Evolutionary conservation across 2,797 vertebrate species (phyloP), one percentile per base, ranked within the genome.

Genomic region (Xenentodon cancila): DNA sequence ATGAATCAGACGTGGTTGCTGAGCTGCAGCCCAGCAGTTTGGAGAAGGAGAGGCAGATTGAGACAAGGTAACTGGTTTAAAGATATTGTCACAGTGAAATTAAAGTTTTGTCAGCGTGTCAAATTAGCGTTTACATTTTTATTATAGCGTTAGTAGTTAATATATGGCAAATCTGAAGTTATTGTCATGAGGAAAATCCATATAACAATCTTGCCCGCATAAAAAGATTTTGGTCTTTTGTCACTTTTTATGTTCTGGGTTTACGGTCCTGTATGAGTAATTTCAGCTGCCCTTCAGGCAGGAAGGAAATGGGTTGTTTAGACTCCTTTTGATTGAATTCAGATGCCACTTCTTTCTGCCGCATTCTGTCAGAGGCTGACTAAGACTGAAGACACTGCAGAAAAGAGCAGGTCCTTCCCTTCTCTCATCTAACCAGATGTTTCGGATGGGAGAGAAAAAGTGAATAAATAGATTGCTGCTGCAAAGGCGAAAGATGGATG

Each of bases 281-380:
- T 68, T 72, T 68, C 52, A 56, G 48, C 64, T 58, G 9, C 47
- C 46, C 50, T 62, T 61, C 37, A 19, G 51, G 46, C 74, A 64
- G 65, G 56, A 83, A 65, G 54, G 68, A 40, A 37, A 34, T 55
- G 50, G 76, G 79, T 81, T 25, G 72, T 77, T 32, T 42, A 42
- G 45, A 47, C 65, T 77, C 53, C 57, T 64, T 72, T 58, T 76
- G 84, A 83, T 77, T 86, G 58, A 86, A 87, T 84, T 82, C 75
- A 84, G 75, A 86, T 86, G 86, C 80, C 79, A 73, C 75, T 75
- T 74, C 53, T 70, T 79, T 83, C 67, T 91, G 85, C 90, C 74
- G 86, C 86, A 92, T 87, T 92, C 88, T 91, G 88, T 89, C 83
- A 86, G 77, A 89, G 78, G 43, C 71, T 4, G 60, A 73, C 54